These are phyloP conservation scores for Seriola dumerili DNA, from an alignment of 2,113 vertebrate species.

Conservation along the genomic window DNA sequence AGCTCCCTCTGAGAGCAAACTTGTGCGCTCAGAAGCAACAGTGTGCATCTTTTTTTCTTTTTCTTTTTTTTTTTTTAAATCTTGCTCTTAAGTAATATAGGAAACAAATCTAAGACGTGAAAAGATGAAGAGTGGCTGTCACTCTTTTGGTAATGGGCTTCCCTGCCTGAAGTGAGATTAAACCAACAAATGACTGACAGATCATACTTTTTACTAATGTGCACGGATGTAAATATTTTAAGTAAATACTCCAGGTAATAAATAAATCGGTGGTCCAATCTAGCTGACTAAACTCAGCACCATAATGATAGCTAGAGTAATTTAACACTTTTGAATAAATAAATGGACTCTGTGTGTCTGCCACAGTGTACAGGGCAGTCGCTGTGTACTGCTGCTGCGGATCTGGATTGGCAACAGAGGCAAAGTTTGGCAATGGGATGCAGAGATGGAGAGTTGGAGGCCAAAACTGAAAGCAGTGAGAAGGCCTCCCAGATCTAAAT, in stretches of 20 bases:
- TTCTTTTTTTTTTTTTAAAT: neutral
- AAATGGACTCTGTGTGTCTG: slow-evolving; percentile 35
- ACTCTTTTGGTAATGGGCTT: slow-evolving; percentile 22
- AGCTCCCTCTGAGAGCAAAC: neutral
- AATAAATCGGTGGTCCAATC: slow-evolving; percentile 39
- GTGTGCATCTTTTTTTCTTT: neutral
- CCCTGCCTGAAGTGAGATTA: slow-evolving; percentile 7
- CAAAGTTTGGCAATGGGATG: slow-evolving; percentile 12
- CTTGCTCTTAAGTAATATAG: neutral
- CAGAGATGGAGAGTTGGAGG: neutral
- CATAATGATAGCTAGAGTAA: slow-evolving; percentile 49
- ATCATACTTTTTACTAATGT: slow-evolving; percentile 52
- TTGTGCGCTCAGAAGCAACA: neutral
- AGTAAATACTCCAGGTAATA: slow-evolving; percentile 55
- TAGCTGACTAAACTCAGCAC: slow-evolving; percentile 45
- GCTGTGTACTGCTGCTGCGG: slow-evolving; percentile 20
- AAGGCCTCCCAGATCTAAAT: neutral
- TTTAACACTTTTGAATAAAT: slow-evolving; percentile 58
- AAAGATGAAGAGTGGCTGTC: slow-evolving; percentile 42
- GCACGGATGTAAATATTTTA: slow-evolving; percentile 59
- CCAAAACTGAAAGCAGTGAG: neutral
- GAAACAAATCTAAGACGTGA: neutral
- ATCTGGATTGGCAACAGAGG: neutral
- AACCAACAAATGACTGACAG: slow-evolving; percentile 30
- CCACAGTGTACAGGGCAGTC: neutral